Base-by-base conservation (phyloP, 2,797 vertebrate species). In the Semaprochilodus insignis region DNA sequence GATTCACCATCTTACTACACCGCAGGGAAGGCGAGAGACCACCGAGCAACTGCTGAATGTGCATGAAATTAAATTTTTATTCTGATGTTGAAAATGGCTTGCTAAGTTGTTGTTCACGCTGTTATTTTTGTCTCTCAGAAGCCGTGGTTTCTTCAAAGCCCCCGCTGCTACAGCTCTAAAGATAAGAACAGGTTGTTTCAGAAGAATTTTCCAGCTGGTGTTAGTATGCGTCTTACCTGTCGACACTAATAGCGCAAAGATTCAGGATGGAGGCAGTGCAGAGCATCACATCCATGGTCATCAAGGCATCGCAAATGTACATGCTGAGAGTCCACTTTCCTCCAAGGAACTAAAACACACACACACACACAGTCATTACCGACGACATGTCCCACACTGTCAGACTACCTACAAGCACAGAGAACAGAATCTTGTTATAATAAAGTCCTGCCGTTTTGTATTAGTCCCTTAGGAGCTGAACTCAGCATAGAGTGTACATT, bases 221-320 rank as follows among this genome's bases (percentile, higher is more conserved):
- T 7, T 23, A 34, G 23, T 19, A n/a, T 27, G 31, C 31, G 11
- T n/a, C 85, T 81, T 59, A 92, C 92, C 91, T 91, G 89, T 92
- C 91, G 16, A 92, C 89, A 52, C 91, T 92, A 82, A 91, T 92
- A 34, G 90, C 92, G 55, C 92, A 92, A 17, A 92, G 86, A 86
- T 92, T 92, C 6, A 92, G 88, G 77, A 92, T 92, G 54, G 92
- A 92, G 34, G 91, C 90, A 1, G 91, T 92, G 85, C 91, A 91
- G 57, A 92, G 87, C 91, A 92, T 92, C 57, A 92, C 91, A 14
- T 92, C 91, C 90, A 92, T 92, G n/a, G 91, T 90, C 91, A 92
- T 91, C 77, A 91, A 86, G 16, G 89, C 90, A 66, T 93, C 92
- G 75, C 92, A 93, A 81, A 93, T 85, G 74, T 87, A 86, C 25